phyloP scores from a whole-genome alignment of 2,113 vertebrate genomes.

The Nicator chloris region DNA sequence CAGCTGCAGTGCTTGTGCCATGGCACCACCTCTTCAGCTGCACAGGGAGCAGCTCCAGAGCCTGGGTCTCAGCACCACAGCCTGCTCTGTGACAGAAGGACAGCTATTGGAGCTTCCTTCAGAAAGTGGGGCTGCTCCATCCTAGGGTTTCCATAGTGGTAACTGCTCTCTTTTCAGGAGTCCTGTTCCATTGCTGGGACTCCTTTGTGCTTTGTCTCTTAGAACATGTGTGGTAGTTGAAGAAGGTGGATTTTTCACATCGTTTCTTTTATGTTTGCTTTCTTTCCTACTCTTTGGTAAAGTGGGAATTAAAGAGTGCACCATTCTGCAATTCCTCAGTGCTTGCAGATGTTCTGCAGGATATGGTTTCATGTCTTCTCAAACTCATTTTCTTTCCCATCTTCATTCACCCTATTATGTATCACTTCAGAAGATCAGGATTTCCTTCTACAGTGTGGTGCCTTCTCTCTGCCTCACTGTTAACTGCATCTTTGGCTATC shows the following conservation, averaged over 20 bases:
- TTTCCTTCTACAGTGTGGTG: background rate
- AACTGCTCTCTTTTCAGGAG: background rate
- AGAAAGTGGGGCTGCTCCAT: background rate
- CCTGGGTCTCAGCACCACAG: fast-evolving
- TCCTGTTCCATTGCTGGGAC: background rate
- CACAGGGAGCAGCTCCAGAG: background rate
- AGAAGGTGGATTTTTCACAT: background rate
- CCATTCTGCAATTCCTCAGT: background rate
- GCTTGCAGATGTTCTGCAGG: background rate
- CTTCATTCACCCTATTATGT: background rate
- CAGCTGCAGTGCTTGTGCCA: fast-evolving
- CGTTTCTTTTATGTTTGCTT: background rate
- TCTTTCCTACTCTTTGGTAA: background rate
- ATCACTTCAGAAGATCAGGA: background rate
- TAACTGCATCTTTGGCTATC: background rate
- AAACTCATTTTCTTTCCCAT: background rate
- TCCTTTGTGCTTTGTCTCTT: background rate
- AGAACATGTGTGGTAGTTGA: background rate
- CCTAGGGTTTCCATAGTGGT: background rate
- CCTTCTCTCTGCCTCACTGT: background rate
- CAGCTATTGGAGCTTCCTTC: background rate
- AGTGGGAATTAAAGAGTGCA: background rate
- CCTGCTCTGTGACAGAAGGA: background rate
- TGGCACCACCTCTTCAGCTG: background rate
- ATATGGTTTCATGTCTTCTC: background rate